Percentiles rank a stretch among this genome's conserved stretches.
Evolutionary conservation across 2,113 vertebrate genomes (phyloP).

Genomic region (Thalassarche chlororhynchos): DNA sequence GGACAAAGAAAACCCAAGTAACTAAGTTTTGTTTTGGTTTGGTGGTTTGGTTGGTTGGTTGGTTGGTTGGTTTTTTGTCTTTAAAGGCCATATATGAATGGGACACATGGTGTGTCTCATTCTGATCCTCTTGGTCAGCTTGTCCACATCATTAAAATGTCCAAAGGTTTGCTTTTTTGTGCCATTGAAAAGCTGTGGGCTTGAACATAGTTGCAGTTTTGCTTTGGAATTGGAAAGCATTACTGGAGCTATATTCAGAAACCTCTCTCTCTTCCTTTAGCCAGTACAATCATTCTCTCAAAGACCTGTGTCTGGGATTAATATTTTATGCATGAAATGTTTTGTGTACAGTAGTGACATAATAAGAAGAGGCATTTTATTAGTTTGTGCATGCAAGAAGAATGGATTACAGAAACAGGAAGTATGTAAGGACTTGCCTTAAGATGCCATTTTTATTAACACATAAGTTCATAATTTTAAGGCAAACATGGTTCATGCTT

Average conservation of each 20-base stretch:
- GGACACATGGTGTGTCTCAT: neutral
- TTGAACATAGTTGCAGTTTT: neutral
- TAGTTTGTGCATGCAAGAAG: constrained; percentile 29
- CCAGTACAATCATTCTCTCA: constrained; percentile 8
- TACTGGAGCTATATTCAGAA: neutral
- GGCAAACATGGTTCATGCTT: neutral
- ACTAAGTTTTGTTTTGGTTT: neutral
- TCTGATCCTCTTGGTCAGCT: neutral
- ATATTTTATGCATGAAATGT: constrained; percentile 69
- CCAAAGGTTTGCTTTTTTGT: neutral
- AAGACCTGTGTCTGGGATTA: constrained; percentile 42
- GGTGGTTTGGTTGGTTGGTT: too few relatives aligned
- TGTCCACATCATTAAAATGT: neutral
- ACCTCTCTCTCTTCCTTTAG: neutral
- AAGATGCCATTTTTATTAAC: constrained; percentile 60
- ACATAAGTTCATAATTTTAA: constrained; percentile 27
- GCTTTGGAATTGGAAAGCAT: neutral
- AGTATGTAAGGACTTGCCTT: constrained; percentile 18
- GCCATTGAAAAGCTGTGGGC: neutral
- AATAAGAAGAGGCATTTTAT: constrained; percentile 72
- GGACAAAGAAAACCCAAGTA: neutral
- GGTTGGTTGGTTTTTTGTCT: neutral
- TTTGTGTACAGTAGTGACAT: constrained; percentile 69
- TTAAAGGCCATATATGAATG: neutral
- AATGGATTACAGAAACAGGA: constrained; percentile 11